phyloP scores from a whole-genome alignment of 2,888 invertebrate genomes.

The Nebria brevicollis region DNA sequence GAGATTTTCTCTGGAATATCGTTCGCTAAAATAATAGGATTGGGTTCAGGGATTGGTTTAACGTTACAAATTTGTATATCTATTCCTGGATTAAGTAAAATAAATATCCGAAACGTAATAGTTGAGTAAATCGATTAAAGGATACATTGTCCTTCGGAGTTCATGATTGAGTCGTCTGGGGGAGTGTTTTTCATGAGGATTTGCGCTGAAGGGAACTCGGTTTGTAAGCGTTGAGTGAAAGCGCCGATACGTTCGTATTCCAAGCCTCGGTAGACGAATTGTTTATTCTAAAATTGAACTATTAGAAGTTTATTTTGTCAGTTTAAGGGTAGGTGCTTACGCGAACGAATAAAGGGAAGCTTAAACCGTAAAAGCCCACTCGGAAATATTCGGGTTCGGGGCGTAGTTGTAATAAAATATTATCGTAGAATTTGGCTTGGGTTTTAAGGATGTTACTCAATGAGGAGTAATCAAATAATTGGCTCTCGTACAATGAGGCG shows the following conservation, averaged over 20 bases:
- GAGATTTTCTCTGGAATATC: slow-evolving; percentile 88
- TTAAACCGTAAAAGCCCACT: slow-evolving; percentile 94
- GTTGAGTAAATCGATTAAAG: slow-evolving; percentile 52
- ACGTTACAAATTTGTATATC: slow-evolving; percentile 95
- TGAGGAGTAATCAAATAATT: slow-evolving; percentile 87
- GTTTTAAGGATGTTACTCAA: slow-evolving; percentile 84
- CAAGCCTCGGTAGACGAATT: slow-evolving; percentile 93
- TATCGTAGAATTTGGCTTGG: slow-evolving; percentile 91
- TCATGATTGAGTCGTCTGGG: slow-evolving; percentile 86
- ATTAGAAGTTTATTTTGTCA: not conserved
- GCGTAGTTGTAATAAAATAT: slow-evolving; percentile 86
- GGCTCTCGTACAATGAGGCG: slow-evolving; percentile 85
- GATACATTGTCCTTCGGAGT: slow-evolving; percentile 88
- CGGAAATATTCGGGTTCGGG: slow-evolving; percentile 96
- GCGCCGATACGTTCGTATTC: slow-evolving; percentile 96
- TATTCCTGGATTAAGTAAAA: slow-evolving; percentile 56
- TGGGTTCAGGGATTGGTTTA: slow-evolving; percentile 83
- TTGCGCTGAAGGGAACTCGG: slow-evolving; percentile 94
- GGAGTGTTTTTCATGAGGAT: slow-evolving; percentile 91
- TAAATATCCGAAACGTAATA: not conserved
- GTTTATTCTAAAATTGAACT: slow-evolving; percentile 78
- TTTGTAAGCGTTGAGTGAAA: slow-evolving; percentile 91
- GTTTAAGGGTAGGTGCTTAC: slow-evolving; percentile 66
- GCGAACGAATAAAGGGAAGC: slow-evolving; percentile 93
- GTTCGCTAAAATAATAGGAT: slow-evolving; percentile 62